Percentiles rank a stretch among this genome's conserved stretches.
phyloP scores from a whole-genome alignment of 1,140 invertebrate species.

The Vanessa tameamea region DNA sequence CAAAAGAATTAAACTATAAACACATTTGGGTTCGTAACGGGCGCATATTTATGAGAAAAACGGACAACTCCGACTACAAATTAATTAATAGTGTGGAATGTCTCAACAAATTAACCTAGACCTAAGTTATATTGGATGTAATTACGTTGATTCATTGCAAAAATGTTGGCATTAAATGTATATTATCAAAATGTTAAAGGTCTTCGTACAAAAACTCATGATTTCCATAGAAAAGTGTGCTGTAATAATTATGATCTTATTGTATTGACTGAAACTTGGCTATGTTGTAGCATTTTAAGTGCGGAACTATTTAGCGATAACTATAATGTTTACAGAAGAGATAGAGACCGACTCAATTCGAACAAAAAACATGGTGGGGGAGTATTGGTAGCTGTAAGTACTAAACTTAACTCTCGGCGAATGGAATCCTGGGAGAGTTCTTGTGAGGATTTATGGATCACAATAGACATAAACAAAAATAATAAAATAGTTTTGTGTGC shows the following conservation, averaged over 20 bases:
- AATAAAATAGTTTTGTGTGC: background rate
- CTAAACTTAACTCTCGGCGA: too few relatives aligned
- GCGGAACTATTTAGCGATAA: too few relatives aligned
- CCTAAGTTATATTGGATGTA: background rate
- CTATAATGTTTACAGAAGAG: too few relatives aligned
- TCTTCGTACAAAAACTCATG: conserved; percentile 14
- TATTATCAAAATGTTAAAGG: conserved; percentile 18
- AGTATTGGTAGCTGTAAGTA: too few relatives aligned
- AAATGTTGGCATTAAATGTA: background rate
- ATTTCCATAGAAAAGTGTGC: conserved; percentile 3
- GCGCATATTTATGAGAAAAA: conserved; percentile 23
- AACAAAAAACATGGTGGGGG: too few relatives aligned
- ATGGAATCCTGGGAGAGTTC: background rate
- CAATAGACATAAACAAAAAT: conserved; percentile 5
- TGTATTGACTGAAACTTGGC: background rate
- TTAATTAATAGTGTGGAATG: background rate
- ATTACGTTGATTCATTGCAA: background rate
- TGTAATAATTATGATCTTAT: background rate
- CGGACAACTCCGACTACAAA: conserved; percentile 16
- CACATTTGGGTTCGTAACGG: conserved; percentile 31
- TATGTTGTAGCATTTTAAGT: too few relatives aligned
- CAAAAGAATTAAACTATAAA: conserved; percentile 31
- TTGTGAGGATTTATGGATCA: conserved; percentile 8
- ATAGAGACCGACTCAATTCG: too few relatives aligned
- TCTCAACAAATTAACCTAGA: conserved; percentile 5